phyloP scores from a whole-genome alignment of 2,113 vertebrate genomes.

The Cariama cristata region DNA sequence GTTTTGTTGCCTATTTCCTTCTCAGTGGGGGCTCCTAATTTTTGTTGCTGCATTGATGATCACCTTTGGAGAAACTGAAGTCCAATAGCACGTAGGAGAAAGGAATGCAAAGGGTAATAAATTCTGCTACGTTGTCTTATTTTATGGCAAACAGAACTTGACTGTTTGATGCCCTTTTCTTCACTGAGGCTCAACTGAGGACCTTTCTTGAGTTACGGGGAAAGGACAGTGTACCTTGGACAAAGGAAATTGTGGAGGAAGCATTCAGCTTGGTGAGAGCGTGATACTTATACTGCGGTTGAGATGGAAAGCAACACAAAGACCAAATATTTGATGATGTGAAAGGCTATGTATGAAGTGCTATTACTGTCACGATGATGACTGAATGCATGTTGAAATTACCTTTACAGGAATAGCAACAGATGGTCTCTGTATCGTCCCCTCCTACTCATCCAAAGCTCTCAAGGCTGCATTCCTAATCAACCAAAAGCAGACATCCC shows the following conservation, averaged over 20 bases:
- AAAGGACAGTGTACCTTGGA: background rate
- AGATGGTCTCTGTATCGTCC: conserved; percentile 42
- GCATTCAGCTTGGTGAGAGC: background rate
- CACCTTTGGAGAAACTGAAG: background rate
- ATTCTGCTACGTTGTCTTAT: background rate
- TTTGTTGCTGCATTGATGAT: background rate
- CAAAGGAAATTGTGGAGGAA: background rate
- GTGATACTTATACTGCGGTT: background rate
- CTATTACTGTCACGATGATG: conserved; percentile 41
- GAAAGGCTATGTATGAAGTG: conserved; percentile 47
- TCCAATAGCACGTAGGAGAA: background rate
- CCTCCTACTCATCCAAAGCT: conserved; percentile 49
- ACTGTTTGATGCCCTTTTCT: background rate
- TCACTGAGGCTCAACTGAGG: background rate
- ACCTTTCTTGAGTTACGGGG: background rate
- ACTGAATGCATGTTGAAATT: conserved; percentile 61
- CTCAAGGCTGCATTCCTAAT: conserved; percentile 39
- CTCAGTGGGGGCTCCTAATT: background rate
- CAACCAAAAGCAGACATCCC: conserved; percentile 5
- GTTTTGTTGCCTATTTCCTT: background rate
- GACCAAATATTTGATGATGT: conserved; percentile 20
- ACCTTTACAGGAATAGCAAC: conserved; percentile 19
- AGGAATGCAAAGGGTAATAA: background rate
- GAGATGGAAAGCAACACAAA: conserved; percentile 1
- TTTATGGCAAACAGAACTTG: background rate